These are phyloP conservation scores for Helogale parvula DNA, from an alignment of 2,113 vertebrate species.

Conservation along the genomic window DNA sequence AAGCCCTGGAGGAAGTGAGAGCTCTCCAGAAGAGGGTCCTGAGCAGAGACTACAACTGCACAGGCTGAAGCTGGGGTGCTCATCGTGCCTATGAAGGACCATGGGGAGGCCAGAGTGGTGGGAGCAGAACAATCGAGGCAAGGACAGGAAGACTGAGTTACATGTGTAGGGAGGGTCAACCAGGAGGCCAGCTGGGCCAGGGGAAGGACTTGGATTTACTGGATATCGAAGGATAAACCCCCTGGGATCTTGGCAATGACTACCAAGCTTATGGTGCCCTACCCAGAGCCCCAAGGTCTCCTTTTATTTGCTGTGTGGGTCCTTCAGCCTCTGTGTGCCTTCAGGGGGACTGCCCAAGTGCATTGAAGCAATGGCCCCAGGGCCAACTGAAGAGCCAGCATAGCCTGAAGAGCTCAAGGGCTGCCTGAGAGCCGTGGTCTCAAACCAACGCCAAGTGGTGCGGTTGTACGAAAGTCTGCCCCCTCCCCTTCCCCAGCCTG, in stretches of 20 bases:
- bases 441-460: not conserved
- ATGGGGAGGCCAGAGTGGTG: not conserved
- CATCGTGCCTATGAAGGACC: not conserved
- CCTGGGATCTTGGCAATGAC: not conserved
- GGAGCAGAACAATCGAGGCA: not conserved
- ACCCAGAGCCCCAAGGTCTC: not conserved
- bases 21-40: not conserved
- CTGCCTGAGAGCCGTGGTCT: not conserved
- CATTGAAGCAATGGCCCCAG: rapidly evolving
- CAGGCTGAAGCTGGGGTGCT: not conserved
- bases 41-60: not conserved
- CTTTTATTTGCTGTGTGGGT: not conserved
- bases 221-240: not conserved
- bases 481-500: too few species aligned
- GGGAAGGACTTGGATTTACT: not conserved
- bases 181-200: not conserved
- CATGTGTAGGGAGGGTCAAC: rapidly evolving
- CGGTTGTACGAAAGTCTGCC: rapidly evolving
- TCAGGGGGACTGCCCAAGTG: not conserved
- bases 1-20: not conserved
- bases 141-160: not conserved
- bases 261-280: not conserved
- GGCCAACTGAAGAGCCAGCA: not conserved
- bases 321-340: not conserved
- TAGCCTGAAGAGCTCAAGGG: not conserved